These are phyloP conservation scores for Pseudocheirus occidentalis DNA, from an alignment of 2,797 vertebrate genomes.

Conservation along the genomic window DNA sequence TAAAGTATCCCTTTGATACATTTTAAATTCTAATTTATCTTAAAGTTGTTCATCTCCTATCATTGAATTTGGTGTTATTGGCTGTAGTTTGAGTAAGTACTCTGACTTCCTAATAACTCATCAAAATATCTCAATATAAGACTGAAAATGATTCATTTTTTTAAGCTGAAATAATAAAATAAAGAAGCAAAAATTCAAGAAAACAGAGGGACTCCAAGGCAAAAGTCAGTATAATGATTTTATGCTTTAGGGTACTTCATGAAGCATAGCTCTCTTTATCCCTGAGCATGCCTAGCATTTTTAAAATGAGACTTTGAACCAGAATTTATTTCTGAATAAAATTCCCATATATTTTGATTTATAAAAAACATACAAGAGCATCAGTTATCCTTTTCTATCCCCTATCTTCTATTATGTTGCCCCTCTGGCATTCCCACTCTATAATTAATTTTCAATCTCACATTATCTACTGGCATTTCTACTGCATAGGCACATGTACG, in stretches of 20 bases:
- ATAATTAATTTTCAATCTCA: background rate
- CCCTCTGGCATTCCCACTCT: background rate
- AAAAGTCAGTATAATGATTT: background rate
- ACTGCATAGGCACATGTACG: background rate
- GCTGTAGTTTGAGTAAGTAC: background rate
- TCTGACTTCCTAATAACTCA: background rate
- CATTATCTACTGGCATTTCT: background rate
- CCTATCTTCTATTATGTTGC: background rate
- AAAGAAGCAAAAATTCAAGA: background rate
- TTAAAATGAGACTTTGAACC: background rate
- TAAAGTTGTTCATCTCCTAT: background rate
- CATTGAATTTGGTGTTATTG: background rate
- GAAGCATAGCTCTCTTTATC: background rate
- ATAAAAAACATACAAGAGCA: background rate
- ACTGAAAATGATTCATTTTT: background rate
- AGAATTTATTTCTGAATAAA: background rate
- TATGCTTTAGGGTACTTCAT: background rate
- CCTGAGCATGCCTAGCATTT: background rate
- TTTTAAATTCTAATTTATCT: conserved; percentile 19
- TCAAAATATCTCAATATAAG: background rate
- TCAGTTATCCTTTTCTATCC: background rate
- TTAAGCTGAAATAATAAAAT: background rate
- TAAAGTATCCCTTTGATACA: background rate
- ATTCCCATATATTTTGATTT: background rate
- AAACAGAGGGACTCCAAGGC: background rate